Conservation (phyloP, 2,113 vertebrate species). For the Epinephelus lanceolatus region DNA sequence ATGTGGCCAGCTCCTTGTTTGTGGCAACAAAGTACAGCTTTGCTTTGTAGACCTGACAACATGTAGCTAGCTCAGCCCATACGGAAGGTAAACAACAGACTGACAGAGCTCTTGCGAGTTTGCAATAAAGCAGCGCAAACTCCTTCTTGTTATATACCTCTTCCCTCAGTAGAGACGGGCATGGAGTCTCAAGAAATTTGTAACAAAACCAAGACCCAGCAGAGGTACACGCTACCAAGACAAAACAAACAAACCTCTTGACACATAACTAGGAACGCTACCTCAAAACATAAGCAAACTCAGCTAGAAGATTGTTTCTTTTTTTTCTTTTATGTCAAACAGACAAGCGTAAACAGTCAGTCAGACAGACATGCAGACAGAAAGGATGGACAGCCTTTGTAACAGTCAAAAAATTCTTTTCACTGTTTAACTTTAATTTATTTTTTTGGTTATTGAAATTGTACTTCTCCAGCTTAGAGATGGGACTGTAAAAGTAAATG, state of each 20-base stretch:
- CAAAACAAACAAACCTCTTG: constrained; percentile 77
- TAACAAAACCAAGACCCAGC: constrained; percentile 22
- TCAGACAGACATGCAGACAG: constrained; percentile 29
- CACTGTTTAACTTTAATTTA: constrained; percentile 75
- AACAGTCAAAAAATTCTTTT: constrained; percentile 51
- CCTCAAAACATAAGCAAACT: constrained; percentile 81
- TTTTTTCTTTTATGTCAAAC: constrained; percentile 47
- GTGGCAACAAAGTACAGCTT: constrained; percentile 17
- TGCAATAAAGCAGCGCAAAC: constrained; percentile 6
- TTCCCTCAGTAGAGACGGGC: constrained; percentile 43
- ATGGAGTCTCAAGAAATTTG: constrained; percentile 37
- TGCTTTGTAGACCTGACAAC: neutral
- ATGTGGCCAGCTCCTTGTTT: neutral
- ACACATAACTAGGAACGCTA: constrained; percentile 88
- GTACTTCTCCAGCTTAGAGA: constrained; percentile 71
- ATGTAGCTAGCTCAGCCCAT: constrained; percentile 27
- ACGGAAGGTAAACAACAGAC: neutral
- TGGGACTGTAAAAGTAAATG: constrained; percentile 69
- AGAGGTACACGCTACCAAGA: constrained; percentile 64
- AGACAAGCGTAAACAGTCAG: constrained; percentile 57
- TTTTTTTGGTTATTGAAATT: constrained; percentile 69
- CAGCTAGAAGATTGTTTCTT: constrained; percentile 83
- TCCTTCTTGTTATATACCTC: constrained; percentile 10
- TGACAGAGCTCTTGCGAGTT: constrained; percentile 24
- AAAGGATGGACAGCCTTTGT: constrained; percentile 60